phyloP scores from a whole-genome alignment of 53 echinoderm and acorn worm species.

The Arbacia lixula region DNA sequence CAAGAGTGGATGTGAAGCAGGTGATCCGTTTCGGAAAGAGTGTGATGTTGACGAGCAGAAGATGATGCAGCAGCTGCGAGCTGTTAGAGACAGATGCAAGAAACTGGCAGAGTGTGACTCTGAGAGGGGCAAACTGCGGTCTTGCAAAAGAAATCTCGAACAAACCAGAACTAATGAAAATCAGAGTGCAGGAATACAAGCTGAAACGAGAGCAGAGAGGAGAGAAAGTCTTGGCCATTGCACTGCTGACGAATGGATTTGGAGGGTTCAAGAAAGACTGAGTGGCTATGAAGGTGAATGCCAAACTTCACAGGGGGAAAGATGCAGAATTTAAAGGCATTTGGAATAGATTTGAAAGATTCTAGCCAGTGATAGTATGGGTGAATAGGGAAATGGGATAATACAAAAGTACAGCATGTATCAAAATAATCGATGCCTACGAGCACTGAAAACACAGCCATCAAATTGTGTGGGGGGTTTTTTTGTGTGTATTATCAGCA shows the following conservation, averaged over 20 bases:
- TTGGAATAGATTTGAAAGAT: too few relatives aligned
- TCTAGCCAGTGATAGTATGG: too few relatives aligned
- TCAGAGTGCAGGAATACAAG: not conserved
- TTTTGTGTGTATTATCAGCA: too few relatives aligned
- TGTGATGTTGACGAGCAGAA: not conserved
- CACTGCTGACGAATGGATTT: not conserved
- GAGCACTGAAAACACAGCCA: too few relatives aligned
- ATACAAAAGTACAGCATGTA: too few relatives aligned
- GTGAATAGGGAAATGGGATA: too few relatives aligned
- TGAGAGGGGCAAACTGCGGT: not conserved
- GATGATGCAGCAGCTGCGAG: not conserved
- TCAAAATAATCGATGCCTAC: too few relatives aligned
- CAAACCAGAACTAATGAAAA: not conserved
- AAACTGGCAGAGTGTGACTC: not conserved
- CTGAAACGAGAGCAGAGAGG: not conserved
- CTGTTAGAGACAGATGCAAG: not conserved
- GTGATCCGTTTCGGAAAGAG: not conserved
- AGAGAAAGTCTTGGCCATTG: not conserved
- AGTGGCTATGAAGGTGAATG: not conserved
- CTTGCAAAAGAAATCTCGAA: not conserved
- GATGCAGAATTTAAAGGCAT: not conserved
- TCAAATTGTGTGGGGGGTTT: too few relatives aligned
- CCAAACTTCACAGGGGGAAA: not conserved
- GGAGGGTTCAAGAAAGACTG: constrained; percentile 3
- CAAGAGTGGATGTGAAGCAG: too few relatives aligned